Evolutionary conservation across 1,140 invertebrate species (phyloP).

Genomic region (Caerostris extrusa): DNA sequence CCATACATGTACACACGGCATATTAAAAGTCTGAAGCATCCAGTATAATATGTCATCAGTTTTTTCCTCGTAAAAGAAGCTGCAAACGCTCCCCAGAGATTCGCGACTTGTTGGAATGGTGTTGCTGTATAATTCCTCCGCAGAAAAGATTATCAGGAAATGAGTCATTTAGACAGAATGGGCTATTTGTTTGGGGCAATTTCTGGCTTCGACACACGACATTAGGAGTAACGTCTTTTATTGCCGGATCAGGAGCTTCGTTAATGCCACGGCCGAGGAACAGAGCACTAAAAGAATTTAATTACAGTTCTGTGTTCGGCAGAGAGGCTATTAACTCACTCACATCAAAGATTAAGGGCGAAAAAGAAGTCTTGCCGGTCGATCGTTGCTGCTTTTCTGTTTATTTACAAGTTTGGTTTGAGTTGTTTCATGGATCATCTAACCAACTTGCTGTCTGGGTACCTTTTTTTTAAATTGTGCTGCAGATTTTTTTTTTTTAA

Average conservation of each 20-base stretch:
- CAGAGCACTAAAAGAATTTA: constrained; percentile 72
- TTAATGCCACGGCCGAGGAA: constrained; percentile 55
- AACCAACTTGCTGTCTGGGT: not conserved
- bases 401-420: not conserved
- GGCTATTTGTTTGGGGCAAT: constrained; percentile 76
- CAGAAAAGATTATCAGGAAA: constrained; percentile 75
- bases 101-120: constrained; percentile 38
- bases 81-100: not conserved
- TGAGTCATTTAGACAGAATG: constrained; percentile 76
- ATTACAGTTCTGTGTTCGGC: constrained; percentile 69
- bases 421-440: not conserved
- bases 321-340: constrained; percentile 52
- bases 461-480: no score
- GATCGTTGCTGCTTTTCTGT: not conserved
- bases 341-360: constrained; percentile 44
- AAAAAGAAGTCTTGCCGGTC: not conserved
- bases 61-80: not conserved
- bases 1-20: not conserved
- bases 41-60: not conserved
- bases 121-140: constrained; percentile 19
- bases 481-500: no score
- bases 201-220: constrained; percentile 71
- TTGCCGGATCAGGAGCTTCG: constrained; percentile 52
- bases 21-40: no score
- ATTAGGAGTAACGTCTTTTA: constrained; percentile 72